These are phyloP conservation scores for Crocallis elinguaria DNA, from an alignment of 2,888 invertebrate species.

Conservation along the genomic window DNA sequence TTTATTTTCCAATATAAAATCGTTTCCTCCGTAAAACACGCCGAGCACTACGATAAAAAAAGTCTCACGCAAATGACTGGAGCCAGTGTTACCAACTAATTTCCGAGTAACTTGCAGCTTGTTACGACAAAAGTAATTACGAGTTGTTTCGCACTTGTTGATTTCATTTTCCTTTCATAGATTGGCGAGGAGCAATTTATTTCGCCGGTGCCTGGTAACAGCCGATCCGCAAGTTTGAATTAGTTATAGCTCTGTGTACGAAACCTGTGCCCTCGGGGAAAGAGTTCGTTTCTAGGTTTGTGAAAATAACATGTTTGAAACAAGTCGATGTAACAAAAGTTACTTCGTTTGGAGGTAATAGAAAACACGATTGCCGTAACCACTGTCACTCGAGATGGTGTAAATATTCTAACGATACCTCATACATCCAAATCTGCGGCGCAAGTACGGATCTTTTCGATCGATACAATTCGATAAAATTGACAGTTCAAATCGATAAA, in stretches of 20 bases:
- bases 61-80: constrained; percentile 33
- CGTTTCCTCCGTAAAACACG: constrained; percentile 5
- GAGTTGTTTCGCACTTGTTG: constrained; percentile 56
- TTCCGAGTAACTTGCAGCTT: constrained; percentile 44
- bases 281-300: not conserved
- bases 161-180: constrained; percentile 53
- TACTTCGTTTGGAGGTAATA: too few relatives aligned
- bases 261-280: constrained; percentile 8
- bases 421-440: too few relatives aligned
- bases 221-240: constrained; percentile 18
- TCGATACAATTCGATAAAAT: too few relatives aligned
- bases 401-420: too few relatives aligned
- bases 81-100: constrained; percentile 44
- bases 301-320: not conserved
- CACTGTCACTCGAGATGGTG: too few relatives aligned
- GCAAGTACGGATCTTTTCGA: too few relatives aligned
- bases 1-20: constrained; percentile 22
- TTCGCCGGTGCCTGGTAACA: constrained; percentile 41
- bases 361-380: too few relatives aligned
- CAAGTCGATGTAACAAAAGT: too few relatives aligned
- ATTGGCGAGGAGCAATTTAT: constrained; percentile 54
- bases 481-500: too few relatives aligned
- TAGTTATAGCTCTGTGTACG: constrained; percentile 31
- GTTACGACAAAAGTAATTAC: constrained; percentile 54
- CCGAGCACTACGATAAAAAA: constrained; percentile 19